Base-by-base conservation (phyloP, 1,140 invertebrate species). In the Drosophila lini region DNA sequence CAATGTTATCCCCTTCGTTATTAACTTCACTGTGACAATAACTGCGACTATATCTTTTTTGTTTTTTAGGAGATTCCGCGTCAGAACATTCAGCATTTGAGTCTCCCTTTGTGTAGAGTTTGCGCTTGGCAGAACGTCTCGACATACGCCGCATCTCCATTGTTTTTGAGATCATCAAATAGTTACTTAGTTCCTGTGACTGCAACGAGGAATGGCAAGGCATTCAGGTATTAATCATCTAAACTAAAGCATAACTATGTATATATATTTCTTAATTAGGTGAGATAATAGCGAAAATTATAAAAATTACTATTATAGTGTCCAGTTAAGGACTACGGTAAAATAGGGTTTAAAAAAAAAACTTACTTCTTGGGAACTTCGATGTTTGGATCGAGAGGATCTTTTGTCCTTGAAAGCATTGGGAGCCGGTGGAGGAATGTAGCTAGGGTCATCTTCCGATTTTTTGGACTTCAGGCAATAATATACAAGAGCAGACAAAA, bases 61-160 rank as follows among this genome's bases (percentile, higher is more conserved):
- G 48, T 36, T 82, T 77, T 16, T 52, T 41, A 5, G 61, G 58
- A 4, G 65, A 60, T 6, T 52, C 42, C 3, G 32, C 32, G 1
- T 44, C 16, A 0, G 15, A 48, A 3, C 74, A 48, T 25, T 91
- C 85, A 2, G 6, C 7, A 10, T 59, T 42, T 0, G 90, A 91
- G 19, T 75, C 15, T 2, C 85, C 90, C 38, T 90, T 84, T 3
- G 71, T 84, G 42, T 91, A 91, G 0, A 91, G 67, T 5, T 34
- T 59, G 7, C 90, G 82, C 47, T 78, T 91, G 13, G 47, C 32
- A 1, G 4, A 28, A 5, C 22, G 25, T 0, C 3, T 25, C 1
- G 36, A 50, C 5, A 15, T 8, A 11, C 60, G 13, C 4, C 75
- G 78, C 28, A 32, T 40, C 16, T 77, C 31, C 42, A 81, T 48